phyloP scores from a whole-genome alignment of 2,888 invertebrate species.

The Drosophila nr. perissopoda region DNA sequence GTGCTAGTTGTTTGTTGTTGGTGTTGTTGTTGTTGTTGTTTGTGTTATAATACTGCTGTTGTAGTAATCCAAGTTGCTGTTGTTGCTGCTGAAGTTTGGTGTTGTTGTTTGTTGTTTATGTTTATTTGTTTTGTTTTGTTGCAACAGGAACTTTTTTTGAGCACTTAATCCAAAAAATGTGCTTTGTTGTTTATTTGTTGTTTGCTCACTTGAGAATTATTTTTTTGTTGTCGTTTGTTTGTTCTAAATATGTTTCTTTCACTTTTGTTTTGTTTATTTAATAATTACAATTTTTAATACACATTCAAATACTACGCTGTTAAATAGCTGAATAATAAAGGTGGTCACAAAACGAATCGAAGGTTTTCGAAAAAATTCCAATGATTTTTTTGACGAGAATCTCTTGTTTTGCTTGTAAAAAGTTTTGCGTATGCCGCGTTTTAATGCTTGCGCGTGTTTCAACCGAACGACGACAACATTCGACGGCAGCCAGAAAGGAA shows the following conservation, averaged over 20 bases:
- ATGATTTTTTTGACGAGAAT: slow-evolving; percentile 46
- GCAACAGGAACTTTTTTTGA: slow-evolving; percentile 72
- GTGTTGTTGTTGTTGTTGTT: slow-evolving; percentile 42
- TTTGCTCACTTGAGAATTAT: slow-evolving; percentile 32
- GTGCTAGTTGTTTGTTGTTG: slow-evolving; percentile 50
- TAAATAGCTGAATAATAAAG: slow-evolving; percentile 37
- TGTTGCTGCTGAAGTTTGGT: slow-evolving; percentile 52
- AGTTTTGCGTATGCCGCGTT: slow-evolving; percentile 48
- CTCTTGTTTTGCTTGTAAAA: slow-evolving; percentile 23
- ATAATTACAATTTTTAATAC: slow-evolving; percentile 41
- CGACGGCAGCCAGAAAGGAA: slow-evolving; percentile 85
- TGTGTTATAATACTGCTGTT: slow-evolving; percentile 72
- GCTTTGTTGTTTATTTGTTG: slow-evolving; percentile 46
- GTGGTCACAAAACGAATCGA: slow-evolving; percentile 25
- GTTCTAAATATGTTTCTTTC: slow-evolving; percentile 47
- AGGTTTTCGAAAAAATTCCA: slow-evolving; percentile 36
- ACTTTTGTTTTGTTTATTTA: slow-evolving; percentile 32
- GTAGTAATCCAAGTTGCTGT: slow-evolving; percentile 75
- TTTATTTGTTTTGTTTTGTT: slow-evolving; percentile 32
- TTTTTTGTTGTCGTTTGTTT: slow-evolving; percentile 9
- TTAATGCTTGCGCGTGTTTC: slow-evolving; percentile 63
- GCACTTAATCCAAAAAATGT: slow-evolving; percentile 76
- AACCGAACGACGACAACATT: slow-evolving; percentile 84
- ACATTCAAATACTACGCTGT: slow-evolving; percentile 50
- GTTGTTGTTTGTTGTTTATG: slow-evolving; percentile 32